These are phyloP conservation scores for Myiotriccus ornatus DNA, from an alignment of 2,797 vertebrate species.

Conservation along the genomic window DNA sequence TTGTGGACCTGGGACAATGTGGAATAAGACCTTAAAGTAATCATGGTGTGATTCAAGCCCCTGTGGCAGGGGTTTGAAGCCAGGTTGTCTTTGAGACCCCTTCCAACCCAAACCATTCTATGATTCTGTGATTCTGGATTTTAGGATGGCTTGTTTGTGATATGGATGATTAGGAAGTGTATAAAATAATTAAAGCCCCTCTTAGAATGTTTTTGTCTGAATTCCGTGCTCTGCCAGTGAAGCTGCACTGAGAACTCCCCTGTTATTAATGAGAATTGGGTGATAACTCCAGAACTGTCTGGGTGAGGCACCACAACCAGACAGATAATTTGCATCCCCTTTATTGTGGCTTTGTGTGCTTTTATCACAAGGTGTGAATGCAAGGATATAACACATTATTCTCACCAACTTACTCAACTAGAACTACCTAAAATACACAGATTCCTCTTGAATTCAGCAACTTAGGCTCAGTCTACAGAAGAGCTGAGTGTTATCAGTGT, in stretches of 20 bases:
- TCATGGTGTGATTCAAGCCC: neutral
- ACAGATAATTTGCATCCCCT: neutral
- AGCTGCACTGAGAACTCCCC: neutral
- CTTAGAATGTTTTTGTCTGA: neutral
- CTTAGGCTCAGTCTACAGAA: neutral
- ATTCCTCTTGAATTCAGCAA: neutral
- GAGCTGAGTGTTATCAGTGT: neutral
- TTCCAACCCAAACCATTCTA: neutral
- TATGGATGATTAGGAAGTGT: neutral
- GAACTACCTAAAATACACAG: neutral
- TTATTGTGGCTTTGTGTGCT: neutral
- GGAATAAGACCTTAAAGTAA: neutral
- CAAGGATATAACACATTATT: neutral
- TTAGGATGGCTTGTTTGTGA: neutral
- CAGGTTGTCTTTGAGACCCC: neutral
- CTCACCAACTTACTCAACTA: neutral
- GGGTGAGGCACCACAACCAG: neutral
- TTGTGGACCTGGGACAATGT: neutral
- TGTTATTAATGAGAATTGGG: neutral
- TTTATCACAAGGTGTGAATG: neutral
- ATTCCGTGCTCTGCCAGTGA: neutral
- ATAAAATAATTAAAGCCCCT: neutral
- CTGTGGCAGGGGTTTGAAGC: neutral
- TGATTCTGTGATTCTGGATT: neutral
- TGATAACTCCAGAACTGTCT: neutral